phyloP scores from a whole-genome alignment of 2,797 vertebrate genomes.

The Coranthus polyacanthus region DNA sequence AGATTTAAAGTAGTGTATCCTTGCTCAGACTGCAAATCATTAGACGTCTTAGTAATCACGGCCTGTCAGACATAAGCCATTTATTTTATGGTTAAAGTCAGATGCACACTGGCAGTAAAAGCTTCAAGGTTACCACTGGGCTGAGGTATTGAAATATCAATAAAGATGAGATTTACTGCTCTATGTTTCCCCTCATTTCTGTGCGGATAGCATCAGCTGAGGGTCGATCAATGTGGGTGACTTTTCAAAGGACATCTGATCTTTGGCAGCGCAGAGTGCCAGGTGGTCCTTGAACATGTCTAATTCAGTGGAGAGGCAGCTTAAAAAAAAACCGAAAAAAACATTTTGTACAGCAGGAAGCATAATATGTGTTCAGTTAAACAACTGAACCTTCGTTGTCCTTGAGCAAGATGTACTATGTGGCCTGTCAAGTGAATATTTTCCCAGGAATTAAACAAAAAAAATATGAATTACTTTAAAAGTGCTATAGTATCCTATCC shows the following conservation, averaged over 20 bases:
- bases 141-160: conserved; percentile 34
- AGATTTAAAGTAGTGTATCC: background rate
- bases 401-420: too few species aligned
- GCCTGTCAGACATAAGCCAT: background rate
- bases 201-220: conserved; percentile 10
- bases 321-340: too few species aligned
- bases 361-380: too few species aligned
- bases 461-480: too few species aligned
- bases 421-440: too few species aligned
- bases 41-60: background rate
- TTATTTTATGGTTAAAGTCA: conserved; percentile 4
- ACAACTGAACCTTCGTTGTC: too few species aligned
- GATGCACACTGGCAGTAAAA: background rate
- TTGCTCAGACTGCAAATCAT: background rate
- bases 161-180: conserved; percentile 39
- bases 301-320: too few species aligned
- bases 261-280: background rate
- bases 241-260: conserved; percentile 14
- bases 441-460: too few species aligned
- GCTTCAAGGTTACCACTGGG: background rate
- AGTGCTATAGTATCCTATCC: too few species aligned
- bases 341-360: too few species aligned
- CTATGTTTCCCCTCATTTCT: conserved; percentile 28
- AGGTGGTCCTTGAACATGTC: too few species aligned
- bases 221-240: background rate